Base-by-base conservation (phyloP, 2,797 vertebrate genomes). In the Urophycis tenuis region DNA sequence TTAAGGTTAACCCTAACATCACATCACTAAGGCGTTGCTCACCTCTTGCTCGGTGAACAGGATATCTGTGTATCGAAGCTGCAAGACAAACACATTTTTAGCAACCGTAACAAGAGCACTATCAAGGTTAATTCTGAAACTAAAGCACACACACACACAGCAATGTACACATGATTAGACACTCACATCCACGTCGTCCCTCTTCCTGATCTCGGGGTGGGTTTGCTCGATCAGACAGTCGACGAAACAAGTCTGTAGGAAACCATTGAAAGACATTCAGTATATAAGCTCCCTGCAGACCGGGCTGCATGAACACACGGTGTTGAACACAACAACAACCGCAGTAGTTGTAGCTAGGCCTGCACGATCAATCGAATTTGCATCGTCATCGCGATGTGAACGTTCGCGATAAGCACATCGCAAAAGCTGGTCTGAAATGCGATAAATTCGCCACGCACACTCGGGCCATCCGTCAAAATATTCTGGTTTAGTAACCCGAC, bases 41-140 rank as follows among this genome's bases (percentile, higher is more conserved):
- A 99, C 98, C 95, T 99, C 98, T 86, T 99, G 98, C 77, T 99
- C 98, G 32, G 98, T 99, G 85, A 99, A 99, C 80, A 99, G 93
- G 82, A 97, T 99, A 85, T 99, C 98, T 32, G 98, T 99, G 87
- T 99, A 99, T 77, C 98, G 96, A 19, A 99, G 95, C 97, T 99
- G 89, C 73, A 89, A 87, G 31, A 36, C 6, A 77, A 60, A 67
- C 11, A 5, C 1, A 11, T 4, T 19, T 0, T 39, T 30, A 30
- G 2, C 32, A 17, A 53, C 41, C 32, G 77, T 12, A 32, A 31
- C 64, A 69, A 69, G 6, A 33, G 4, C 30, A 71, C 4, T 17
- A 32, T 67, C 60, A 67, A 67, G 60, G n/a, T 29, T 11, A 67
- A 11, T 11, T 29, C n/a, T 11, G n/a, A 53, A 53, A 53, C 49